phyloP scores from a whole-genome alignment of 1,140 invertebrate genomes.

The Drosophila mayri region DNA sequence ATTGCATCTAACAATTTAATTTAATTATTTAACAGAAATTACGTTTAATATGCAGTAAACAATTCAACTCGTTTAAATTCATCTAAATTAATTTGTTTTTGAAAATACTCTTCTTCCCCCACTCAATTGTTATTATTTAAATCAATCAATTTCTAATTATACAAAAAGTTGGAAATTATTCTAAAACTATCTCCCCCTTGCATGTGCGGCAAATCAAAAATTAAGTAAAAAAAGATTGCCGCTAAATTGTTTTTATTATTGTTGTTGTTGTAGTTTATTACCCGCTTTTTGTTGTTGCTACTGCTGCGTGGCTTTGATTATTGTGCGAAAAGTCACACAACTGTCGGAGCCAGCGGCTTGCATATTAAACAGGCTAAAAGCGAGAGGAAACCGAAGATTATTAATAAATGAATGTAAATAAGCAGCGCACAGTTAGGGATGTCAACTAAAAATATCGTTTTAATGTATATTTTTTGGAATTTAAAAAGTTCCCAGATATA shows the following conservation, averaged over 20 bases:
- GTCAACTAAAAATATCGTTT: conserved; percentile 27
- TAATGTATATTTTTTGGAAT: too few species aligned
- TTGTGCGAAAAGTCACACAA: conserved; percentile 83
- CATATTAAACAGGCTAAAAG: conserved; percentile 62
- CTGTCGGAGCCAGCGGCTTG: conserved; percentile 66
- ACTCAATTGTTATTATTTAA: conserved; percentile 7
- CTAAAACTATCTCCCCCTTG: conserved; percentile 14
- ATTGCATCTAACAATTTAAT: neutral
- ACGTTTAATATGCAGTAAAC: neutral
- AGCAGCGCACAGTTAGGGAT: conserved; percentile 35
- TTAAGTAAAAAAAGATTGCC: conserved; percentile 49
- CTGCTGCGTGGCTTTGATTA: conserved; percentile 64
- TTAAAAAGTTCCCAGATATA: too few species aligned
- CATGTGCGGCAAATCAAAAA: conserved; percentile 44
- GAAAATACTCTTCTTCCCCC: neutral
- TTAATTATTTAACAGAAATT: conserved; percentile 6
- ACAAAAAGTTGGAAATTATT: conserved; percentile 4
- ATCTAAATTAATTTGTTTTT: neutral
- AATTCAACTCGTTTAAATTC: neutral
- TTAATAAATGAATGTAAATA: conserved; percentile 79
- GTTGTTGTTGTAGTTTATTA: conserved; percentile 15
- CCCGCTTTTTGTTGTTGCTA: conserved; percentile 18
- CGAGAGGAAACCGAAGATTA: conserved; percentile 44
- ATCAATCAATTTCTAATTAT: conserved; percentile 11
- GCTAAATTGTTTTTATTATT: conserved; percentile 43